Conservation (phyloP, 2,113 vertebrate genomes). For the Aspiorhynchus laticeps region DNA sequence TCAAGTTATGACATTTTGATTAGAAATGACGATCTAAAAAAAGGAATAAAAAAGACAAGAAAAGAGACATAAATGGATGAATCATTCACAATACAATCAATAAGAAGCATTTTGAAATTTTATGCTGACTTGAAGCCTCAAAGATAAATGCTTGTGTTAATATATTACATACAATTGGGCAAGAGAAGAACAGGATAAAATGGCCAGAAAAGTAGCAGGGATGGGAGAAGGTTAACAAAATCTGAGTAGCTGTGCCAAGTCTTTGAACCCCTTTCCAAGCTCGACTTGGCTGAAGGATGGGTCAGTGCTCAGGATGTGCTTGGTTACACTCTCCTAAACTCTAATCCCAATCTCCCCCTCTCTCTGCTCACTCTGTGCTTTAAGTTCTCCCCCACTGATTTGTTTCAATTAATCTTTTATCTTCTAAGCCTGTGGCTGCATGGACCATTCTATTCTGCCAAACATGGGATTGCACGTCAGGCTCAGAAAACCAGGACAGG, state of each 20-base stretch:
- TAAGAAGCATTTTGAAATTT: not conserved
- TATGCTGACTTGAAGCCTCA: not conserved
- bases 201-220: conserved; percentile 5
- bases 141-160: conserved; percentile 49
- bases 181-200: not conserved
- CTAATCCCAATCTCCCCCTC: conserved; percentile 59
- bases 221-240: conserved; percentile 37
- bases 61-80: not conserved
- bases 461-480: conserved; percentile 62
- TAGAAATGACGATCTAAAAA: too few species aligned
- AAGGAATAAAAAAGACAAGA: too few species aligned
- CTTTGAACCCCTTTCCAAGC: conserved; percentile 67
- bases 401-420: conserved; percentile 76
- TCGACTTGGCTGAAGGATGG: conserved; percentile 61
- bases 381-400: conserved; percentile 61
- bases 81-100: not conserved
- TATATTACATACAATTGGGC: conserved; percentile 42
- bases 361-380: conserved; percentile 49
- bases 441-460: conserved; percentile 54
- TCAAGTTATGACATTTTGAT: too few species aligned
- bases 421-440: conserved; percentile 64
- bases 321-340: conserved; percentile 63
- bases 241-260: conserved; percentile 59
- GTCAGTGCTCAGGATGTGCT: conserved; percentile 65
- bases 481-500: conserved; percentile 58